phyloP scores from a whole-genome alignment of 2,888 invertebrate genomes.

The Chrysolina haemoptera region DNA sequence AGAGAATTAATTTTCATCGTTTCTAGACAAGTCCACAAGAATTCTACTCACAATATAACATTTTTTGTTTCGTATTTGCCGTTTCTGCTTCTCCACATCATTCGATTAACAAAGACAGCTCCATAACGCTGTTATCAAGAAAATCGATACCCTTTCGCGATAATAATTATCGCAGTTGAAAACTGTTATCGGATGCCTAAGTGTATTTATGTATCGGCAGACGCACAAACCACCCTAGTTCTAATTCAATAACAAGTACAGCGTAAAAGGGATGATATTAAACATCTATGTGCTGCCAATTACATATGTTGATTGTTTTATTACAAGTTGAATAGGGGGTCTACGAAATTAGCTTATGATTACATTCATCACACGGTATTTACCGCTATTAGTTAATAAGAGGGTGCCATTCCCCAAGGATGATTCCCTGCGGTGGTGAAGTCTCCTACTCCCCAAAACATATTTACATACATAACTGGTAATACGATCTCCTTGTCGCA shows the following conservation, averaged over 20 bases:
- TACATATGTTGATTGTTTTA: conserved; percentile 69
- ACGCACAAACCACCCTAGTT: conserved; percentile 31
- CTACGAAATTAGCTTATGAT: conserved; percentile 69
- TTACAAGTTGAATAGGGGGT: conserved; percentile 62
- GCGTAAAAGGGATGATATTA: conserved; percentile 60
- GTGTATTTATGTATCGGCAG: conserved; percentile 28
- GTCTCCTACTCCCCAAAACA: conserved; percentile 54
- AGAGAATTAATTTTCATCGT: too few relatives aligned
- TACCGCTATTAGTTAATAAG: conserved; percentile 70
- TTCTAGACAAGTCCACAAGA: too few relatives aligned
- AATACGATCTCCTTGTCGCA: conserved; percentile 62
- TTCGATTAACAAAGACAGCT: background rate
- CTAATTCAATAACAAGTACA: conserved; percentile 58
- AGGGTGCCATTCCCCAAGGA: conserved; percentile 64
- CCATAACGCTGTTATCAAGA: background rate
- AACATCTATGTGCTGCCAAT: conserved; percentile 60
- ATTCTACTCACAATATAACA: background rate
- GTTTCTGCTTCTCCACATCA: background rate
- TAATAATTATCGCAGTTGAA: conserved; percentile 8
- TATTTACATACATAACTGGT: conserved; percentile 65
- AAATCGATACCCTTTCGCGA: conserved; percentile 12
- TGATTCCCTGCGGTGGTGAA: conserved; percentile 56
- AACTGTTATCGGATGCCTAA: conserved; percentile 22
- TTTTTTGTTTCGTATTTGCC: background rate
- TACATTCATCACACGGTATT: conserved; percentile 70